Evolutionary conservation across 2,797 vertebrate genomes (phyloP).

Genomic region (Argya squamiceps): DNA sequence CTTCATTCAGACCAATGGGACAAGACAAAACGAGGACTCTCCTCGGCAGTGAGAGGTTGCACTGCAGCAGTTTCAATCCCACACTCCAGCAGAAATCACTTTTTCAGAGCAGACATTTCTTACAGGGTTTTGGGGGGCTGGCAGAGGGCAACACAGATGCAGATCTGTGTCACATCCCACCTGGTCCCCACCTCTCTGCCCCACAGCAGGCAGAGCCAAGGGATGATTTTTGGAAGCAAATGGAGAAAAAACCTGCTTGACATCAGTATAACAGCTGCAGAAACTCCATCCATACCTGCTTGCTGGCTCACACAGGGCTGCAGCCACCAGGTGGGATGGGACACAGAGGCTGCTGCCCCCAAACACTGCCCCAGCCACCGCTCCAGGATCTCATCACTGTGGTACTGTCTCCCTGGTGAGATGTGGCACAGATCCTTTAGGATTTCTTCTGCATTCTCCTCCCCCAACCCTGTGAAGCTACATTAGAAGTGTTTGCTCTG

Average conservation of each 20-base stretch:
- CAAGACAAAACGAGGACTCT: slow-evolving; percentile 15
- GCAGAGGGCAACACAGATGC: not conserved
- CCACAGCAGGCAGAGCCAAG: not conserved
- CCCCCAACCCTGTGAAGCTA: not conserved
- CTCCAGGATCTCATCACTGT: not conserved
- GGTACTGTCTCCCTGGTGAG: not conserved
- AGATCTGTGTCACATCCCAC: not conserved
- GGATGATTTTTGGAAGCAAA: not conserved
- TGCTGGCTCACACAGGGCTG: not conserved
- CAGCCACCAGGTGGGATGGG: not conserved
- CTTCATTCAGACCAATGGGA: not conserved
- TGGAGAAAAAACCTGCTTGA: not conserved
- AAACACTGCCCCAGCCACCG: not conserved
- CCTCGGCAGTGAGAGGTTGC: not conserved
- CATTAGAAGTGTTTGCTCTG: not conserved
- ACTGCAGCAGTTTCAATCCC: not conserved
- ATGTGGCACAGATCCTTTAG: not conserved
- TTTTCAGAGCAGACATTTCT: not conserved
- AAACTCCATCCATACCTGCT: not conserved
- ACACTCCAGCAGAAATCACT: not conserved
- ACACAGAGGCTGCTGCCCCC: not conserved
- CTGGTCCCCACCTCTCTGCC: not conserved
- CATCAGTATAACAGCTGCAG: not conserved
- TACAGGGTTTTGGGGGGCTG: rapidly evolving
- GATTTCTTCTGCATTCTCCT: not conserved